These are phyloP conservation scores for Ia io DNA, from an alignment of 2,113 vertebrate species.

Conservation along the genomic window DNA sequence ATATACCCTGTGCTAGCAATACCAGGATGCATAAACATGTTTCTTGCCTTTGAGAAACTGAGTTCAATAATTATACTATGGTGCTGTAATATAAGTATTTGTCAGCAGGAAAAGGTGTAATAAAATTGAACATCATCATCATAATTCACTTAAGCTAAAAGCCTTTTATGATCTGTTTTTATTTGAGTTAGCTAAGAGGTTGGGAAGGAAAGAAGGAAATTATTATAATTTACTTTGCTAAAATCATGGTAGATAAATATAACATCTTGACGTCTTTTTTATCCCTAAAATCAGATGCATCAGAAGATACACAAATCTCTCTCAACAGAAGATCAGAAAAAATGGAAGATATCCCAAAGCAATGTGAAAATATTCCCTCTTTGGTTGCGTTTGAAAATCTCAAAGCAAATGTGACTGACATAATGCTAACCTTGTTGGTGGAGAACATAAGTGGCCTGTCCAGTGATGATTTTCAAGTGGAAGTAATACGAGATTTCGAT, in stretches of 20 bases:
- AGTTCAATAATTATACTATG: not conserved
- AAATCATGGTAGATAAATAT: not conserved
- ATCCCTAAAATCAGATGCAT: constrained; percentile 65
- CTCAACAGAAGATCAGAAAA: constrained; percentile 22
- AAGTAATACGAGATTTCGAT: constrained; percentile 84
- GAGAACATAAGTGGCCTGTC: constrained; percentile 82
- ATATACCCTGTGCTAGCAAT: not conserved
- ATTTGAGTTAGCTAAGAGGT: constrained; percentile 1
- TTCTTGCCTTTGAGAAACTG: not conserved
- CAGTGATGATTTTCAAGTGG: constrained; percentile 80
- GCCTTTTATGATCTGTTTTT: not conserved
- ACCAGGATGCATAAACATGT: not conserved
- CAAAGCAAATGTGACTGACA: not conserved
- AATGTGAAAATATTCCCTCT: not conserved
- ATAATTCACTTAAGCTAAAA: constrained; percentile 22
- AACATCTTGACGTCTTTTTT: constrained; percentile 23
- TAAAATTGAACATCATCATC: not conserved
- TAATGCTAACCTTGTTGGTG: constrained; percentile 83
- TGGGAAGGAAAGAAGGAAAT: not conserved
- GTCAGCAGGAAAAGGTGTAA: not conserved
- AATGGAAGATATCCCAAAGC: not conserved
- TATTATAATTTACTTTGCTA: not conserved
- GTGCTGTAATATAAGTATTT: not conserved
- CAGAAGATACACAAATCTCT: constrained; percentile 61
- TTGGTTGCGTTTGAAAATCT: constrained; percentile 85